phyloP scores from a whole-genome alignment of 1,140 invertebrate species.

The Drosophila saltans region DNA sequence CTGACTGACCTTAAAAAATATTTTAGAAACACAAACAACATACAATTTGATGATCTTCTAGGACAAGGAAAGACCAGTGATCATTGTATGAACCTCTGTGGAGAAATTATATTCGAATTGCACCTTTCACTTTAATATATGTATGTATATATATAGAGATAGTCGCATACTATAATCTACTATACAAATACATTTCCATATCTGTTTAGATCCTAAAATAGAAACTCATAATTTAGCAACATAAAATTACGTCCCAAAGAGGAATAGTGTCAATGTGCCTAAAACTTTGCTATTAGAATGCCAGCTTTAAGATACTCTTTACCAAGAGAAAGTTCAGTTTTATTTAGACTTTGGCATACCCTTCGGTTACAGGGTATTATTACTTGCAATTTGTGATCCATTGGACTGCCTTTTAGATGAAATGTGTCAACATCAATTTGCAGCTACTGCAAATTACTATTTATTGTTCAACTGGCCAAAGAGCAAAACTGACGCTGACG shows the following conservation, averaged over 20 bases:
- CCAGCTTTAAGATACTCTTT: neutral
- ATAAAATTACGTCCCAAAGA: neutral
- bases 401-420: conserved; percentile 56
- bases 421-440: conserved; percentile 74
- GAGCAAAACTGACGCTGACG: conserved; percentile 50
- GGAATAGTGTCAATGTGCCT: neutral
- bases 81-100: neutral
- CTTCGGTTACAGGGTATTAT: neutral
- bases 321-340: neutral
- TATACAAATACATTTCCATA: neutral
- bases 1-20: no score
- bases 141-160: no score
- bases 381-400: conserved; percentile 17
- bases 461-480: conserved; percentile 55
- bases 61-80: no score
- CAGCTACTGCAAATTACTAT: conserved; percentile 69
- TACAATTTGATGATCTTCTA: no score
- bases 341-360: neutral
- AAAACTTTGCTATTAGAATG: neutral
- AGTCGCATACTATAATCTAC: neutral
- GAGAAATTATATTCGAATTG: neutral
- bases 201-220: neutral
- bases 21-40: no score
- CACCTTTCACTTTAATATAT: no score
- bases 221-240: conserved; percentile 1